Conservation (phyloP, 2,113 vertebrate genomes). For the Helogale parvula region DNA sequence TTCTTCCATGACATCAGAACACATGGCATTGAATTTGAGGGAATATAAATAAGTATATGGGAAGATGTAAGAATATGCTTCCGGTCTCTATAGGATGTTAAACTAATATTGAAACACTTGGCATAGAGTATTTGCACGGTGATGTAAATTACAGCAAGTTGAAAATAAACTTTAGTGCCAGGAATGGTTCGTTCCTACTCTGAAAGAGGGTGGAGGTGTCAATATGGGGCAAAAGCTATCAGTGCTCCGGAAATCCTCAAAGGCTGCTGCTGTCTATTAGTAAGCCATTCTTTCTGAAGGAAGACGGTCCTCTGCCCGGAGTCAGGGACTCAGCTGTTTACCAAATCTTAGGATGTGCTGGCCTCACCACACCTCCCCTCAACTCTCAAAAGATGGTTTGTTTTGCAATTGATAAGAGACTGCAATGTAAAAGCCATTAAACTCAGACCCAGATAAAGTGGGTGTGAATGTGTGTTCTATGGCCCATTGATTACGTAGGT, state of each 20-base stretch:
- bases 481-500: neutral
- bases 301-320: fast-evolving
- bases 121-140: neutral
- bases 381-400: neutral
- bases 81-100: neutral
- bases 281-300: neutral
- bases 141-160: neutral
- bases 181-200: neutral
- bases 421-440: neutral
- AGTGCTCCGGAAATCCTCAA: fast-evolving
- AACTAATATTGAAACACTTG: neutral
- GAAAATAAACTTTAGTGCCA: neutral
- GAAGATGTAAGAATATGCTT: neutral
- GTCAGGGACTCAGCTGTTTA: fast-evolving
- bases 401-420: neutral
- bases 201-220: neutral
- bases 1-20: neutral
- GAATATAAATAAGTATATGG: fast-evolving
- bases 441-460: no score
- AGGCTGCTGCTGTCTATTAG: fast-evolving
- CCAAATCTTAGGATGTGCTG: fast-evolving
- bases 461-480: fast-evolving
- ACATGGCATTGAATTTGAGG: fast-evolving
- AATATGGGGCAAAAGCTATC: neutral
- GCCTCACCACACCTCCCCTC: neutral